Conservation (phyloP, 2,888 invertebrate species). For the Calameuta pallipes region DNA sequence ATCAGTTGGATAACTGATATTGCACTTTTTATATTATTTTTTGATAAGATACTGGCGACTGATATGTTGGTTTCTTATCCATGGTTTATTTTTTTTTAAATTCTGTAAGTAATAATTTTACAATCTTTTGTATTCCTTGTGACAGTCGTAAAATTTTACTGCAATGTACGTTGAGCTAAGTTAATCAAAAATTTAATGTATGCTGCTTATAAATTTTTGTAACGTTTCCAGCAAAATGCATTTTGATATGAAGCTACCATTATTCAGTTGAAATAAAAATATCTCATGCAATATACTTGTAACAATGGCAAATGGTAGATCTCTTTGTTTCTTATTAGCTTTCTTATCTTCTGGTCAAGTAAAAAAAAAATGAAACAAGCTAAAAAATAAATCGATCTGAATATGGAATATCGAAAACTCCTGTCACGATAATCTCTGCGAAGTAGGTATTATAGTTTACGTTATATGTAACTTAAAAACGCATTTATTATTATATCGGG, state of each 20-base stretch:
- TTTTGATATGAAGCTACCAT: too few relatives aligned
- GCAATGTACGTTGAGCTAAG: too few relatives aligned
- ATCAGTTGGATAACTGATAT: background rate
- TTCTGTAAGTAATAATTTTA: background rate
- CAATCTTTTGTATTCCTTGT: background rate
- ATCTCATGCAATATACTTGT: too few relatives aligned
- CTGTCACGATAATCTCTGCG: background rate
- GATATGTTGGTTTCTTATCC: background rate
- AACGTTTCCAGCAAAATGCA: too few relatives aligned
- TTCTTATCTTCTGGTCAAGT: too few relatives aligned
- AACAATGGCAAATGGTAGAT: too few relatives aligned
- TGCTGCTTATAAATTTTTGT: too few relatives aligned
- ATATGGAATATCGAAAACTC: background rate
- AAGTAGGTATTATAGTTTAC: background rate
- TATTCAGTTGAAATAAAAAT: too few relatives aligned
- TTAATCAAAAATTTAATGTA: too few relatives aligned
- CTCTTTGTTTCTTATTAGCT: too few relatives aligned
- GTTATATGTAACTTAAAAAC: background rate
- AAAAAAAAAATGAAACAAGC: too few relatives aligned
- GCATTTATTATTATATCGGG: background rate
- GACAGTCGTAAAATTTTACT: background rate
- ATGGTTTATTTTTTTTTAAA: background rate
- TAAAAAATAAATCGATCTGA: too few relatives aligned
- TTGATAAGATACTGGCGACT: constrained; percentile 3
- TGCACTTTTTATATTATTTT: background rate